These are phyloP conservation scores for Helogale parvula DNA, from an alignment of 2,113 vertebrate genomes.

Conservation along the genomic window DNA sequence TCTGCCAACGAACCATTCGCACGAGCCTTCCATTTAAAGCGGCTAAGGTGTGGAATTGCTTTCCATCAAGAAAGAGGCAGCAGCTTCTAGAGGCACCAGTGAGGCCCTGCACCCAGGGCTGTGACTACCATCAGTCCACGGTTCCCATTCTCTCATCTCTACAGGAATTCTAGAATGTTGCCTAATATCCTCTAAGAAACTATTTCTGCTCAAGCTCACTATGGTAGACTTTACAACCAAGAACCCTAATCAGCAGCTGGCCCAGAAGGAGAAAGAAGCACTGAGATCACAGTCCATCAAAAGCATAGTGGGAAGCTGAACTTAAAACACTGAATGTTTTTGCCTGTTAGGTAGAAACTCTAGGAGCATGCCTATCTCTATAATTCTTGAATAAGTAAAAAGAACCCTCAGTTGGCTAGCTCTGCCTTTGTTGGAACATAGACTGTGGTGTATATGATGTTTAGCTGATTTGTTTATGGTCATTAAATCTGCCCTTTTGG, in stretches of 20 bases:
- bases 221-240: not conserved
- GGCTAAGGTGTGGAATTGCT: not conserved
- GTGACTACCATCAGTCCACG: not conserved
- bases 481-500: conserved; percentile 35
- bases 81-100: not conserved
- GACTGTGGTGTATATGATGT: not conserved
- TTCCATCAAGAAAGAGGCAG: not conserved
- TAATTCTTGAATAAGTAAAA: not conserved
- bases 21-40: not conserved
- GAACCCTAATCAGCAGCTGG: not conserved
- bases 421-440: not conserved
- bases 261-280: not conserved
- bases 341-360: not conserved
- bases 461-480: not conserved
- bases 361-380: not conserved
- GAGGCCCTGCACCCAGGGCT: not conserved
- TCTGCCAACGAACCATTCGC: not conserved
- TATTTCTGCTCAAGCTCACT: not conserved
- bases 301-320: not conserved
- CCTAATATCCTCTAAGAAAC: not conserved
- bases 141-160: not conserved
- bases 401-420: not conserved
- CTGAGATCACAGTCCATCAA: not conserved
- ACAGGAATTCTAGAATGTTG: not conserved
- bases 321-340: not conserved